Conservation (phyloP, 2,888 invertebrate species). For the Drosophila paranaensis region DNA sequence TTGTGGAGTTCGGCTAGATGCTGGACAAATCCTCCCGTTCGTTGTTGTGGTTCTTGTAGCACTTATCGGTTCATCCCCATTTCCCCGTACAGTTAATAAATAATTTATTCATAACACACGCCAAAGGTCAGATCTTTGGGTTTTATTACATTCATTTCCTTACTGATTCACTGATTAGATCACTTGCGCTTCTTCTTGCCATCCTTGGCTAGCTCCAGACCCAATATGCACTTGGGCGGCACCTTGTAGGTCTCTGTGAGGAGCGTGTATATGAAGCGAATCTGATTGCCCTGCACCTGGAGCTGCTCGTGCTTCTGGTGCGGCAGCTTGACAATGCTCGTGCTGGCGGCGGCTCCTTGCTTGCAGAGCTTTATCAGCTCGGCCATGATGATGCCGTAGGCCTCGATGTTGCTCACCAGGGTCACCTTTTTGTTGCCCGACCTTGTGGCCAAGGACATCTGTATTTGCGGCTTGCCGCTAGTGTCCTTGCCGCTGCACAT, state of each 20-base stretch:
- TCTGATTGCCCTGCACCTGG: slow-evolving; percentile 96
- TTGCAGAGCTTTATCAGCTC: slow-evolving; percentile 94
- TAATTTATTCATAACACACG: slow-evolving; percentile 66
- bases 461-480: slow-evolving; percentile 90
- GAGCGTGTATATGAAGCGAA: slow-evolving; percentile 85
- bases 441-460: slow-evolving; percentile 91
- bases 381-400: slow-evolving; percentile 92
- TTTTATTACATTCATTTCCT: slow-evolving; percentile 6
- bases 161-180: background rate
- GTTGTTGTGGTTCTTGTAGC: slow-evolving; percentile 65
- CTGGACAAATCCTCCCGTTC: slow-evolving; percentile 41
- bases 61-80: slow-evolving; percentile 54
- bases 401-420: slow-evolving; percentile 94
- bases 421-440: slow-evolving; percentile 97
- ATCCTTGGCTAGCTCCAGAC: slow-evolving; percentile 84
- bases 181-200: slow-evolving; percentile 80
- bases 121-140: slow-evolving; percentile 1
- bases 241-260: slow-evolving; percentile 85
- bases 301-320: slow-evolving; percentile 91
- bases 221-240: slow-evolving; percentile 83
- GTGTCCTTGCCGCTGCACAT: slow-evolving; percentile 84
- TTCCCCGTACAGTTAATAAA: slow-evolving; percentile 63
- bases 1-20: slow-evolving; percentile 32
- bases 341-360: slow-evolving; percentile 93
- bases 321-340: slow-evolving; percentile 90